phyloP scores from a whole-genome alignment of 2,888 invertebrate species.

The Acanthosepion pharaonis region DNA sequence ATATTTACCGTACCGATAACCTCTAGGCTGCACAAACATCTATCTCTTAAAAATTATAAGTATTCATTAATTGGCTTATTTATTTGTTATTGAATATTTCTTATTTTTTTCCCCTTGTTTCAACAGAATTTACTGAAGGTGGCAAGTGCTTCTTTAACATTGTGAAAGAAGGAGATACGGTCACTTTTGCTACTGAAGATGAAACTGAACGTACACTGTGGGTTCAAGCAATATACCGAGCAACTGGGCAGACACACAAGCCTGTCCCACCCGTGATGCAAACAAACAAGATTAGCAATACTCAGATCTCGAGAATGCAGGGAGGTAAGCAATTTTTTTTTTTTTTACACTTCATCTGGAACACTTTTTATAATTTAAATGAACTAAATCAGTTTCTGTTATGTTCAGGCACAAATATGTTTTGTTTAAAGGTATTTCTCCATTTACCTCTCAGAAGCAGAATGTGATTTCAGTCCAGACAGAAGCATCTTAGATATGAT shows the following conservation, averaged over 20 bases:
- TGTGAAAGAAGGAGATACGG: constrained; percentile 97
- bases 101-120: neutral
- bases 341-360: neutral
- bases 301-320: constrained; percentile 87
- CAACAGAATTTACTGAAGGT: constrained; percentile 79
- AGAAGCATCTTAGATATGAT: too few species aligned
- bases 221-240: constrained; percentile 99
- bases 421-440: too few species aligned
- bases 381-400: too few species aligned
- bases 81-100: neutral
- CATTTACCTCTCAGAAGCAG: too few species aligned
- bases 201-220: constrained; percentile 97
- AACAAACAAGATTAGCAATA: constrained; percentile 78
- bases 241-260: constrained; percentile 99
- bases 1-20: too few species aligned
- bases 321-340: constrained; percentile 81
- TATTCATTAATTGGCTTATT: too few species aligned
- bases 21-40: too few species aligned
- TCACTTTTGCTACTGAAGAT: constrained; percentile 81
- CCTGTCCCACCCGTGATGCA: constrained; percentile 90
- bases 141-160: constrained; percentile 98
- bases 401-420: too few species aligned
- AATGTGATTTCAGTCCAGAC: too few species aligned
- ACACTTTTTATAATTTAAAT: too few species aligned
- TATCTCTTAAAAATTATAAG: too few species aligned